Evolutionary conservation across 2,113 vertebrate species (phyloP).

Genomic region (Montifringilla adamsi): DNA sequence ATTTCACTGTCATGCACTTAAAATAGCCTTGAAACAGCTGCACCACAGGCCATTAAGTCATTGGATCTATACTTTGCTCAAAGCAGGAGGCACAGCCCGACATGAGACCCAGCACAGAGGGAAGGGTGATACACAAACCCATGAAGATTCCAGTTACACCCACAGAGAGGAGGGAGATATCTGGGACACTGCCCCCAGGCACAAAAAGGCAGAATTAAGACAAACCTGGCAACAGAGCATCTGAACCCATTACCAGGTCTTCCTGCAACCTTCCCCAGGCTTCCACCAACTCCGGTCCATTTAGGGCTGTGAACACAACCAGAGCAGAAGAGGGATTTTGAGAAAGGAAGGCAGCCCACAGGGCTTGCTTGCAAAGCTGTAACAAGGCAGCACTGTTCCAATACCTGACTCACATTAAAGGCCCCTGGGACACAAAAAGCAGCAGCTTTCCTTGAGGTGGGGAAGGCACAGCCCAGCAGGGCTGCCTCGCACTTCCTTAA

Average conservation of each 20-base stretch:
- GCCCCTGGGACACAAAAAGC: not conserved
- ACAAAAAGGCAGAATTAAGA: not conserved
- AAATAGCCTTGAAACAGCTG: slow-evolving; percentile 31
- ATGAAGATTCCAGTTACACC: accelerated
- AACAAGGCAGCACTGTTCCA: slow-evolving; percentile 27
- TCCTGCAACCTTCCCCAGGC: not conserved
- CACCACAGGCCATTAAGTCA: not conserved
- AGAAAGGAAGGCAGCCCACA: not conserved
- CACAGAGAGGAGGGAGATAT: not conserved
- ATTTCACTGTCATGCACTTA: not conserved
- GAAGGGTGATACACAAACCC: accelerated
- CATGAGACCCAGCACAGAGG: accelerated
- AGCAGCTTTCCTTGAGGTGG: not conserved
- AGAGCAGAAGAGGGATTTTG: not conserved
- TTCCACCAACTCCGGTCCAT: not conserved
- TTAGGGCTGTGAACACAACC: not conserved
- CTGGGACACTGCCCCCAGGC: not conserved
- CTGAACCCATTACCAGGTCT: not conserved
- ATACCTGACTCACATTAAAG: not conserved
- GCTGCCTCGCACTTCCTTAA: not conserved
- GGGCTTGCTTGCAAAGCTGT: not conserved
- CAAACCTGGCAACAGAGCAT: not conserved
- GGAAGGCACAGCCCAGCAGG: not conserved
- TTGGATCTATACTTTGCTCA: not conserved
- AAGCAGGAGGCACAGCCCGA: not conserved